Evolutionary conservation across 2,113 vertebrate genomes (phyloP).

Genomic region (Rhabdomys dilectus): DNA sequence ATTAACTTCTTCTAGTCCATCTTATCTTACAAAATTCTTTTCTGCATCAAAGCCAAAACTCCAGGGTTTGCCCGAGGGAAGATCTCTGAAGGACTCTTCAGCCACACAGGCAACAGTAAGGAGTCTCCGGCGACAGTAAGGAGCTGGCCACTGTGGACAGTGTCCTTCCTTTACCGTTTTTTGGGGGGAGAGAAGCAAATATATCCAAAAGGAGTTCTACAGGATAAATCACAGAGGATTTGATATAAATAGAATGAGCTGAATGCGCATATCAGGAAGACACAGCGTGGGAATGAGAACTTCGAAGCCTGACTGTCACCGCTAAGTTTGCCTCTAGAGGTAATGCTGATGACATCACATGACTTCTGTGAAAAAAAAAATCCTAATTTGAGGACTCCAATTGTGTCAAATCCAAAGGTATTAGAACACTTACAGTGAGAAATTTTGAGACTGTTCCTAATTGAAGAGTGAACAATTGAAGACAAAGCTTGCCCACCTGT

Average conservation of each 20-base stretch:
- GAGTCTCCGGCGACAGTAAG: neutral
- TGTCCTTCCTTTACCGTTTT: neutral
- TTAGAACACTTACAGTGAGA: neutral
- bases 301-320: neutral
- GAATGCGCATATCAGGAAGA: neutral
- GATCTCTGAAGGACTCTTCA: neutral
- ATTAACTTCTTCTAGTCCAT: neutral
- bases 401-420: neutral
- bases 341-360: neutral
- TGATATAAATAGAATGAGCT: neutral
- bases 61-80: neutral
- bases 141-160: neutral
- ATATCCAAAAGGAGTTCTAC: neutral
- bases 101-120: neutral
- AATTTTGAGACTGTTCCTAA: too few species aligned
- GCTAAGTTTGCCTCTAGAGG: neutral
- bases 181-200: neutral
- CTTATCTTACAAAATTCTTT: neutral
- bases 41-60: neutral
- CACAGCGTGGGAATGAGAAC: neutral
- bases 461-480: neutral
- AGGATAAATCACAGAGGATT: neutral
- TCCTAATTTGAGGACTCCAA: neutral
- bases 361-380: neutral
- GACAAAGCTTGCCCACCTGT: neutral